phyloP scores from a whole-genome alignment of 1,140 invertebrate genomes.

The Procambarus clarkii region DNA sequence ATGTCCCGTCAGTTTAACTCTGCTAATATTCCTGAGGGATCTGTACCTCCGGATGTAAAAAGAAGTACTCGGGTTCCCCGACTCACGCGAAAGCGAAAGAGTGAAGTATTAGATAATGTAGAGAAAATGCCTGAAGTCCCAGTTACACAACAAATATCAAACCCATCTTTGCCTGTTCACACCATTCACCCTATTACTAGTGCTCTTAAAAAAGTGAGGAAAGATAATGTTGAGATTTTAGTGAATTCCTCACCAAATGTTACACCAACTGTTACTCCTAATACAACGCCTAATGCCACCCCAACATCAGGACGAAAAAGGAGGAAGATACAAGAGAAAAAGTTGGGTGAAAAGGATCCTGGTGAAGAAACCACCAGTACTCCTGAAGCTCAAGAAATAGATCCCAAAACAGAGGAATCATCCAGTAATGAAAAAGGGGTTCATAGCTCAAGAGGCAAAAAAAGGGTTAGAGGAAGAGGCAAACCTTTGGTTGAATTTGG shows the following conservation, averaged over 20 bases:
- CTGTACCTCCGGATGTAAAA: constrained; percentile 40
- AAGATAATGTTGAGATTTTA: constrained; percentile 28
- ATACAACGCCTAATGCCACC: neutral
- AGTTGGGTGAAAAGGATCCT: constrained; percentile 68
- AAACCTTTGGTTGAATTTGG: neutral
- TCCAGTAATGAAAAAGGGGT: constrained; percentile 21
- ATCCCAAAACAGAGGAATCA: constrained; percentile 53
- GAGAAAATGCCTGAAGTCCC: constrained; percentile 32
- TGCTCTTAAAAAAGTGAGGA: constrained; percentile 59
- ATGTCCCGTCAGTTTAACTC: constrained; percentile 71
- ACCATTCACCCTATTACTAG: constrained; percentile 30
- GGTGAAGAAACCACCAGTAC: constrained; percentile 48
- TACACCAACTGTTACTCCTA: neutral
- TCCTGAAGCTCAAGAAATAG: constrained; percentile 53
- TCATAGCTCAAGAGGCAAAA: constrained; percentile 13
- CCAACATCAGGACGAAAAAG: constrained; percentile 26
- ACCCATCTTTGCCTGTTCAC: neutral
- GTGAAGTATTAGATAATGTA: constrained; percentile 31
- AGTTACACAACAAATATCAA: constrained; percentile 9
- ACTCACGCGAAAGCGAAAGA: constrained; percentile 53
- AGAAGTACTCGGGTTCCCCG: constrained; percentile 42
- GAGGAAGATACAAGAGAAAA: constrained; percentile 30
- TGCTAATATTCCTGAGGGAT: constrained; percentile 53
- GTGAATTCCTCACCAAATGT: neutral
- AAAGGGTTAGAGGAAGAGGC: constrained; percentile 30